Evolutionary conservation across 2,888 invertebrate species (phyloP).

Genomic region (Ichneumon xanthorius): DNA sequence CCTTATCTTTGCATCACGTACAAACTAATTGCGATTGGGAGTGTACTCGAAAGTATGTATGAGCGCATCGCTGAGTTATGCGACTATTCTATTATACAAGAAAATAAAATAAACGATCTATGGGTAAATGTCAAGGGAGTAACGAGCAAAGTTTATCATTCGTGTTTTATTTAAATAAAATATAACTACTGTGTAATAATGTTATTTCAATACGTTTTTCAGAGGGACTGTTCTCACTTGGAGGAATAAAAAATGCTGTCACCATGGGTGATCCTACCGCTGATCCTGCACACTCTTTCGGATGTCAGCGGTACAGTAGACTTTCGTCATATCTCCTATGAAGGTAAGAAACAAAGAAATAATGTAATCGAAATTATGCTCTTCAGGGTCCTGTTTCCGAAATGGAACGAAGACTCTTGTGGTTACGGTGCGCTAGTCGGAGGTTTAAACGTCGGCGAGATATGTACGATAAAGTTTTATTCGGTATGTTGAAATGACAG

Average conservation of each 20-base stretch:
- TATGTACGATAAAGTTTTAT: no score
- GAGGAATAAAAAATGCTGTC: slow-evolving; percentile 66
- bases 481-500: no score
- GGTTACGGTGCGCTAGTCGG: neutral
- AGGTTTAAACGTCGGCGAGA: no score
- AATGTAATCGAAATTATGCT: slow-evolving; percentile 6
- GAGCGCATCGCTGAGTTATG: slow-evolving; percentile 33
- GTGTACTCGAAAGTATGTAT: slow-evolving; percentile 15
- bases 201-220: slow-evolving; percentile 26
- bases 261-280: slow-evolving; percentile 65
- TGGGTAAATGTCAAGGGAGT: slow-evolving; percentile 58
- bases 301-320: slow-evolving; percentile 73
- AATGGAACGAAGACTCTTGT: slow-evolving; percentile 32
- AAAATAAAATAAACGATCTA: slow-evolving; percentile 39
- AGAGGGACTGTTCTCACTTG: slow-evolving; percentile 35
- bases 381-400: slow-evolving; percentile 67
- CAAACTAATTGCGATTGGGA: slow-evolving; percentile 58
- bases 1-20: slow-evolving; percentile 50
- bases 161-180: neutral
- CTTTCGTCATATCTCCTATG: slow-evolving; percentile 81
- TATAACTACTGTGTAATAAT: neutral
- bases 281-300: slow-evolving; percentile 70
- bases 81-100: neutral
- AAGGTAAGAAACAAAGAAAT: slow-evolving; percentile 75
- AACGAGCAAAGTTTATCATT: neutral